These are phyloP conservation scores for Brachionus rubens DNA, from an alignment of 1,140 invertebrate genomes.

Conservation along the genomic window DNA sequence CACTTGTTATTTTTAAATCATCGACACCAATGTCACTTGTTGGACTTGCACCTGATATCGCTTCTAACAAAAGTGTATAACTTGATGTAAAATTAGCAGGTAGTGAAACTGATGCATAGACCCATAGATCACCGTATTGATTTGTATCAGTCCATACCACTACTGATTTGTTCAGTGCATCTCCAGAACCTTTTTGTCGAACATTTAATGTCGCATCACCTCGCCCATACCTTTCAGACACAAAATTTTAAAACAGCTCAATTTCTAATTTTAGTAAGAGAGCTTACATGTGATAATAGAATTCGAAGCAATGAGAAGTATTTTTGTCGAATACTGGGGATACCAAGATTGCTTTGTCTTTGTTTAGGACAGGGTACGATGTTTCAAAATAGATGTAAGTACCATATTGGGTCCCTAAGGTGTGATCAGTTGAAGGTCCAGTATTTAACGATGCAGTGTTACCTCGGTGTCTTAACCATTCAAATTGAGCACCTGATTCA, in stretches of 20 bases:
- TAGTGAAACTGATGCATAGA: slow-evolving; percentile 22
- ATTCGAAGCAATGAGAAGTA: slow-evolving; percentile 9
- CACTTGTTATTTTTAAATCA: slow-evolving; percentile 33
- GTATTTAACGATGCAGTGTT: background rate
- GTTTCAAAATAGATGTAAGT: slow-evolving; percentile 50
- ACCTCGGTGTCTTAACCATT: slow-evolving; percentile 47
- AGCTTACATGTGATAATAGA: slow-evolving; percentile 46
- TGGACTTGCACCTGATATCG: background rate
- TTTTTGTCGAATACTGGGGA: slow-evolving; percentile 36
- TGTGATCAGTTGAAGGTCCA: slow-evolving; percentile 51
- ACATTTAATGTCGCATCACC: slow-evolving; percentile 33
- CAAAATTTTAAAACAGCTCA: too few relatives aligned
- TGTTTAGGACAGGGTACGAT: background rate
- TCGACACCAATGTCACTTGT: slow-evolving; percentile 47
- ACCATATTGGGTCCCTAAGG: slow-evolving; percentile 48
- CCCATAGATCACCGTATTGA: slow-evolving; percentile 34
- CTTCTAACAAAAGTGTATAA: slow-evolving; percentile 29
- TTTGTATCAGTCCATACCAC: slow-evolving; percentile 8
- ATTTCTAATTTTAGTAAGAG: too few relatives aligned
- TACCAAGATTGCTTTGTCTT: slow-evolving; percentile 32
- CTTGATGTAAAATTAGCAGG: background rate
- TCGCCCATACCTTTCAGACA: too few relatives aligned
- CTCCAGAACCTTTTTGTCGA: background rate
- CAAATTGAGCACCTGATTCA: slow-evolving; percentile 39
- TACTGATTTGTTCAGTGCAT: slow-evolving; percentile 3